Base-by-base conservation (phyloP, 2,113 vertebrate species). In the Prunella himalayana region DNA sequence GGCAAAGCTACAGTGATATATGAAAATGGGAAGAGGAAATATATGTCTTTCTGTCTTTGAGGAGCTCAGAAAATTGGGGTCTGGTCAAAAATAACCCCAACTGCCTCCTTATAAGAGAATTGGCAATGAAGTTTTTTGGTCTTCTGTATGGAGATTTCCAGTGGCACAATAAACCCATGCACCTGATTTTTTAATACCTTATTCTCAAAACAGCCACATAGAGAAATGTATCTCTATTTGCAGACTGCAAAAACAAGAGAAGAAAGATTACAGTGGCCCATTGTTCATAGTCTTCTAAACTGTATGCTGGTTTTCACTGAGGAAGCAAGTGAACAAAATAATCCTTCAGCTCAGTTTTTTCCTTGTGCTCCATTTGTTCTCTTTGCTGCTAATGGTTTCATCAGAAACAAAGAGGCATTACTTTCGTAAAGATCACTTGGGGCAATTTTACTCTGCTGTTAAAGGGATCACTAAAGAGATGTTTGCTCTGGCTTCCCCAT, bases 31-130 rank as follows among this genome's bases (percentile, higher is more conserved):
- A 66, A 41, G 9, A 47, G 72, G 73, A 85, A 59, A 5, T 4
- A 22, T 2, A 18, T 0, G 1, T 69, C 35, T 61, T 60, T 39
- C 12, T 0, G 1, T 70, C 44, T 69, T 37, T 51, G 45, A 71
- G n/a, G 19, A 30, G 10, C 19, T 91, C 63, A 54, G 65, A 65
- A 77, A 12, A 64, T 45, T 1, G 5, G 5, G 11, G 27, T 50
- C 23, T 11, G 15, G 25, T 25, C 17, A 56, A 70, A 35, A 53
- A 71, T 41, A 54, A 25, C 13, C 17, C 9, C 45, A 30, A 53
- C 13, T 15, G 42, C 7, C 53, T 61, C 42, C 24, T 44, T 57
- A 3, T 11, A 61, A 49, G 9, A 73, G 17, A 50, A 31, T 3
- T 13, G 13, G 20, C 42, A 86, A 53, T 2, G 0, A 13, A 70